Base-by-base conservation (phyloP, 2,888 invertebrate species). In the Trileptium ribeirensis region DNA sequence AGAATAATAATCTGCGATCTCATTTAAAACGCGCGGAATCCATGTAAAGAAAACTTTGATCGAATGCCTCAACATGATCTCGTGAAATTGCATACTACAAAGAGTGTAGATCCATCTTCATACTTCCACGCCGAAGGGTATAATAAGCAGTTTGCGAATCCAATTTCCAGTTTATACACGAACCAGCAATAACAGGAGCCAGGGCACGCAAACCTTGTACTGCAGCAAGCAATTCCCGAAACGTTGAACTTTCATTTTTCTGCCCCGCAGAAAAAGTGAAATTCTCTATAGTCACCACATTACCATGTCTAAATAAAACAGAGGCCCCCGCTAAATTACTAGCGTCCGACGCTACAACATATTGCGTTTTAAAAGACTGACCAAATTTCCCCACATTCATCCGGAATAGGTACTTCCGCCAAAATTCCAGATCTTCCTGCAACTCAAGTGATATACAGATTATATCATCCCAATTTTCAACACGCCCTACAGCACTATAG, bases 181-280 rank as follows among this genome's bases (percentile, higher is more conserved):
- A 33, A n/a, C 31, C 31, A 8, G 8, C 8, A 8, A 70, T 31
- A 29, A 8, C 15, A 8, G 29, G 29, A 8, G 29, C 29, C 8
- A 70, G 36, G 31, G 70, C 31, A 15, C 36, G 8, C 8, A 70
- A 29, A 29, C 70, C 70, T 15, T 33, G 29, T 8, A 3, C 29
- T 8, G 36, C 15, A 19, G 70, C 70, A 8, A 70, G 70, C 31
- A 70, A 15, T 70, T 70, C 29, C 8, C 70, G 8, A 70, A 33
- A 70, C 33, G 70, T 70, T 70, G 70, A 70, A n/a, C 70, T 70
- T 8, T 19, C 3, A 8, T 3, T n/a, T 70, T n/a, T 70, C 70
- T 70, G 70, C 15, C 70, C 70, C 70, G 15, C 70, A 70, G 70
- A 70, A n/a, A 70, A n/a, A 70, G 29, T 8, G 36, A 70, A 70